Conservation (phyloP, 2,888 invertebrate species). For the Crematogaster levior region DNA sequence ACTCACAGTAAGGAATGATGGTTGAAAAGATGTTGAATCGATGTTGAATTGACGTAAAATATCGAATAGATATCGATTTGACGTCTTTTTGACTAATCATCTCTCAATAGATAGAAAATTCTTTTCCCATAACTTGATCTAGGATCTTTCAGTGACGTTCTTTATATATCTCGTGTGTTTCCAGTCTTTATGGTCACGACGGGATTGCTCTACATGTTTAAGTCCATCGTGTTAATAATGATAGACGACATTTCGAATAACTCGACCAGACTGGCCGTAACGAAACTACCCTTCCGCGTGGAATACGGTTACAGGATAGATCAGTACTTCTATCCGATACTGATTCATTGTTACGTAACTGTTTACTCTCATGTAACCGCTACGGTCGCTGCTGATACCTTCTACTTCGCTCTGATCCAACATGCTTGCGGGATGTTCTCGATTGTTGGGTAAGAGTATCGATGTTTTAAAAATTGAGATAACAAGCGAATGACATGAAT, state of each 20-base stretch:
- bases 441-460: slow-evolving; percentile 38
- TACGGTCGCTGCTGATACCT: slow-evolving; percentile 33
- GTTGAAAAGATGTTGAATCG: too few relatives aligned
- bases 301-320: slow-evolving; percentile 37
- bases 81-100: too few relatives aligned
- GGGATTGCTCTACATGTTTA: slow-evolving; percentile 41
- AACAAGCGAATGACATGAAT: neutral
- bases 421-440: slow-evolving; percentile 51
- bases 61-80: too few relatives aligned
- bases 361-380: slow-evolving; percentile 37
- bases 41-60: too few relatives aligned
- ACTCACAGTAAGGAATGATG: too few relatives aligned
- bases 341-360: slow-evolving; percentile 28
- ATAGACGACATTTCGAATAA: slow-evolving; percentile 36
- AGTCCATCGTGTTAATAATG: slow-evolving; percentile 40
- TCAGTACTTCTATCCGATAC: slow-evolving; percentile 32
- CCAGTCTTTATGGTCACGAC: slow-evolving; percentile 14
- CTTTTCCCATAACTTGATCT: too few relatives aligned
- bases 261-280: slow-evolving; percentile 23
- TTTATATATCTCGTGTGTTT: neutral
- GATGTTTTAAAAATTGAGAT: neutral
- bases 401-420: slow-evolving; percentile 30
- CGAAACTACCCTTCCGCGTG: slow-evolving; percentile 38
- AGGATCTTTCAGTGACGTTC: neutral
- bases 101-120: too few relatives aligned